Evolutionary conservation across 1,140 invertebrate species (phyloP).

Genomic region (Riptortus pedestris): DNA sequence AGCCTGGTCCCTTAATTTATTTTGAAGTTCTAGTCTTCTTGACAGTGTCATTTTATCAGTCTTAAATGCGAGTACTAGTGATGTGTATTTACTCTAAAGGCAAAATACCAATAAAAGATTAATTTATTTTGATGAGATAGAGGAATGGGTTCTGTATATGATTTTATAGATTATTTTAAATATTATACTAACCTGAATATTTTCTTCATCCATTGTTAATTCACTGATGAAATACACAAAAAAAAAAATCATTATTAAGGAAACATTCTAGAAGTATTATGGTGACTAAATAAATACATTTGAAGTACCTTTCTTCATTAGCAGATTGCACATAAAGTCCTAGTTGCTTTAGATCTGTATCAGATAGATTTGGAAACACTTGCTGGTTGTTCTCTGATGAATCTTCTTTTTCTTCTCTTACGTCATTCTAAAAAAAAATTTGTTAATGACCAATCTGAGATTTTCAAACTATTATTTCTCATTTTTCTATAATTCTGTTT

Average conservation of each 20-base stretch:
- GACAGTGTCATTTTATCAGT: conserved; percentile 43
- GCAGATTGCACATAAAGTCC: conserved; percentile 26
- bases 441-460: too few species aligned
- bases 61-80: conserved; percentile 43
- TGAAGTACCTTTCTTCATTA: too few species aligned
- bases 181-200: conserved; percentile 26
- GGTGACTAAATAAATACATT: too few species aligned
- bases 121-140: background rate
- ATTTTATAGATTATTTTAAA: background rate
- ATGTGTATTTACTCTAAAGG: conserved; percentile 40
- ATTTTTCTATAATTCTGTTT: too few species aligned
- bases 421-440: conserved; percentile 21
- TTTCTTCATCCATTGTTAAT: conserved; percentile 22
- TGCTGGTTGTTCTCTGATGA: conserved; percentile 12
- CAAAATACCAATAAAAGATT: conserved; percentile 12
- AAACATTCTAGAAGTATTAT: too few species aligned
- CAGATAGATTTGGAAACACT: conserved; percentile 27
- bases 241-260: background rate
- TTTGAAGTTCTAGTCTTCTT: conserved; percentile 40
- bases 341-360: conserved; percentile 27
- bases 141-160: background rate
- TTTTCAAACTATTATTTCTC: too few species aligned
- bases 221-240: conserved; percentile 26
- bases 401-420: conserved; percentile 15
- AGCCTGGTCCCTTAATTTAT: conserved; percentile 42